Base-by-base conservation (phyloP, 30 jellyfish, hydroid and myxozoan species). In the Aurelia sp. region DNA sequence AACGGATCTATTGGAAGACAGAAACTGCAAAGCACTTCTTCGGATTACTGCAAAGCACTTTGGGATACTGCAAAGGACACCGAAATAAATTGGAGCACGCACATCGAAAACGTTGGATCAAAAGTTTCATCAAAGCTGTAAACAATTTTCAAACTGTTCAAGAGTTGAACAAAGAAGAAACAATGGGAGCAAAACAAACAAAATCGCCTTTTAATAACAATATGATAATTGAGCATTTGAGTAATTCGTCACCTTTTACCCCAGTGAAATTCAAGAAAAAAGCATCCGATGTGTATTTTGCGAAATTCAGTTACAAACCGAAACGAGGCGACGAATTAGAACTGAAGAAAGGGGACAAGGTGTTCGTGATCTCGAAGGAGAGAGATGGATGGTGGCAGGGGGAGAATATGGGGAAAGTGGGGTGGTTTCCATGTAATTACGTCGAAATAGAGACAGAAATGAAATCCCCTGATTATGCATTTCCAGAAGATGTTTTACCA, bases 381-480 rank as follows among this genome's bases (percentile, higher is more conserved):
- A 90, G 79, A 35, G 98, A 93, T 64, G 98, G 97, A 17, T 93
- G 98, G 98, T 93, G 98, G 92, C 85, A 93, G 37, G 98, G 98
- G 6, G 96, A 86, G 63, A 58, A 74, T 60, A 90, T 85, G 62
- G 98, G 97, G 18, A 83, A 82, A 76, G 58, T 65, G 68, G 98
- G 98, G 13, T 93, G 98, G 98, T 88, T 93, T 61, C 98, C 98
- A 7, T 82, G 88, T 63, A 93, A 93, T 66, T 93, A 93, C 69
- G 92, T 93, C 61, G 89, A 90, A 51, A 20, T 21, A 37, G 76
- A 72, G 37, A 62, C 27, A 7, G 90, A 77, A 17, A 79, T 84
- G 3, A 15, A 91, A 12, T 70, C 96, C 31, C 90, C 98, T 11
- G 98, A 93, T 62, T 93, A 93, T 68, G 98, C 96, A 27, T 62